Conservation (phyloP, 2,113 vertebrate species). For the Plestiodon gilberti region DNA sequence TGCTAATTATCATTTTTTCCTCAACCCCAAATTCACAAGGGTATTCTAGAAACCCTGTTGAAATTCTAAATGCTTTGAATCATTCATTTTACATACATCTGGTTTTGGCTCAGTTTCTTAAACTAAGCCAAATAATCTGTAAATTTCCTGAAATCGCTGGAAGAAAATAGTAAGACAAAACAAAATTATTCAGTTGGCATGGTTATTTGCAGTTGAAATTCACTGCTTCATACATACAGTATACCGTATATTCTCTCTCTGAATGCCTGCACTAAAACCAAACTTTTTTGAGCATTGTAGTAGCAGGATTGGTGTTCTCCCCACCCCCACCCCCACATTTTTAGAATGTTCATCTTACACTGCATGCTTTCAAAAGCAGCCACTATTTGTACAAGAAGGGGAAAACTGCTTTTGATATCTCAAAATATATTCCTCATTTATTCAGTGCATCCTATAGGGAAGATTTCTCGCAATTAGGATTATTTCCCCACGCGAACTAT, state of each 20-base stretch:
- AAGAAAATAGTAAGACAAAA: constrained; percentile 9
- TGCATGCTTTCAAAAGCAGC: neutral
- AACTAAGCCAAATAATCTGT: constrained; percentile 18
- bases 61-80: constrained; percentile 18
- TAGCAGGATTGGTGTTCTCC: neutral
- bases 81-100: neutral
- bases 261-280: neutral
- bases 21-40: constrained; percentile 8
- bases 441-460: constrained; percentile 16
- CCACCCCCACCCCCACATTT: neutral
- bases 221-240: constrained; percentile 9
- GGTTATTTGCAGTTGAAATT: constrained; percentile 13
- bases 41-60: neutral
- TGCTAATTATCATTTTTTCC: neutral
- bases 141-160: constrained; percentile 13
- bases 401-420: constrained; percentile 11
- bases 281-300: neutral
- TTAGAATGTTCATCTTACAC: neutral
- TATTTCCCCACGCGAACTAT: too few species aligned
- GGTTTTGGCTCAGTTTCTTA: neutral
- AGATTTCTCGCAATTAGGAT: constrained; percentile 49
- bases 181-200: neutral
- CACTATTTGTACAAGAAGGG: neutral
- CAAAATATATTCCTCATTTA: neutral
- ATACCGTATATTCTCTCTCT: neutral